These are phyloP conservation scores for Epiperipatus broadwayi DNA, from an alignment of 2,888 invertebrate species.

Conservation along the genomic window DNA sequence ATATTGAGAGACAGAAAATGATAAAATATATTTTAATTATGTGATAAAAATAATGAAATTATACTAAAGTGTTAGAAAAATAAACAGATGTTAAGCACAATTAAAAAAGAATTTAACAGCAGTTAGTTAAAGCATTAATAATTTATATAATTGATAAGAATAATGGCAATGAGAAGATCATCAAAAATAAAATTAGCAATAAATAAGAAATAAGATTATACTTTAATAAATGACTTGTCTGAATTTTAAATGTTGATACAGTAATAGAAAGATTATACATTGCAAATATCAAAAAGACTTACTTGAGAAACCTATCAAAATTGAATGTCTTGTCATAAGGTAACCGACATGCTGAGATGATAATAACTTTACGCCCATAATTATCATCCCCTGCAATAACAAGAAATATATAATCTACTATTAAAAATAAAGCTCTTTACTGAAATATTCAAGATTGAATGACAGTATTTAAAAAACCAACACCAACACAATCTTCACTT, in stretches of 20 bases:
- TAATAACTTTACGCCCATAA: constrained; percentile 79
- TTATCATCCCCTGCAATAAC: constrained; percentile 41
- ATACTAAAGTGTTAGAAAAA: too few species aligned
- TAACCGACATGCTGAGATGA: constrained; percentile 77
- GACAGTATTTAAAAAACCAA: constrained; percentile 4
- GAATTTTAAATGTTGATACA: not conserved
- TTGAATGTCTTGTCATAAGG: constrained; percentile 58
- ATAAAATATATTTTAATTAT: too few species aligned
- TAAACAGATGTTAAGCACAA: too few species aligned
- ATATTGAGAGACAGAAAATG: too few species aligned
- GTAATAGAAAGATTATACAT: not conserved
- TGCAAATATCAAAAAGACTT: constrained; percentile 20
- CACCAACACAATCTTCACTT: not conserved
- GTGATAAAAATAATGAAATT: too few species aligned
- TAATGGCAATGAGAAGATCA: too few species aligned
- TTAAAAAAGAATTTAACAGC: too few species aligned
- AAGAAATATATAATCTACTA: constrained; percentile 13
- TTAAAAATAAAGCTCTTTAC: constrained; percentile 11
- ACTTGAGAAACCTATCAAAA: constrained; percentile 53
- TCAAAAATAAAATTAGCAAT: too few species aligned
- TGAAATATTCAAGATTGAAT: constrained; percentile 6
- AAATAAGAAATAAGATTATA: too few species aligned
- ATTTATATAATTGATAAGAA: too few species aligned
- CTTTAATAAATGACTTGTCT: too few species aligned
- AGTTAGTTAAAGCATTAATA: too few species aligned